These are phyloP conservation scores for Thereva unica DNA, from an alignment of 2,888 invertebrate species.

Conservation along the genomic window DNA sequence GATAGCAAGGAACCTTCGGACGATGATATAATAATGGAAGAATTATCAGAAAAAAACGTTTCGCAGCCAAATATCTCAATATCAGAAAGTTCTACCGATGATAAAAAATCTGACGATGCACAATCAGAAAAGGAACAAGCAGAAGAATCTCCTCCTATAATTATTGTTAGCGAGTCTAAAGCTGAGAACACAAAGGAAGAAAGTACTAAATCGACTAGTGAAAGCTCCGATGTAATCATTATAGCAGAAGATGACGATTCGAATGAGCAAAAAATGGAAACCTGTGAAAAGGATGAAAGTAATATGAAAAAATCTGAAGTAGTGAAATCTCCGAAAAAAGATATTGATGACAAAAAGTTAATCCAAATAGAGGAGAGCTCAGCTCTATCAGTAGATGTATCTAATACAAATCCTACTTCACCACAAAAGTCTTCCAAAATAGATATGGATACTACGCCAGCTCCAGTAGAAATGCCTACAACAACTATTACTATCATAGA, in stretches of 20 bases:
- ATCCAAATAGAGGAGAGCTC: neutral
- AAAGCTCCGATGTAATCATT: slow-evolving; percentile 46
- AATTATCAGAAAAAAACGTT: slow-evolving; percentile 18
- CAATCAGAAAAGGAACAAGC: too few species aligned
- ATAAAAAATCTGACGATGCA: too few species aligned
- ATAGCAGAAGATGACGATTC: slow-evolving; percentile 48
- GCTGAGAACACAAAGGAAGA: neutral
- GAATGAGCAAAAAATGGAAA: slow-evolving; percentile 35
- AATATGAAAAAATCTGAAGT: too few species aligned
- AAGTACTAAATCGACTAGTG: slow-evolving; percentile 38
- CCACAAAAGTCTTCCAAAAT: neutral
- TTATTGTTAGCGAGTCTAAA: neutral
- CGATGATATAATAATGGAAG: slow-evolving; percentile 22
- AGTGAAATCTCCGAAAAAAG: too few species aligned
- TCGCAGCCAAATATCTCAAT: neutral
- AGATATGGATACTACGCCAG: neutral
- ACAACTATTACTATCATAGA: slow-evolving; percentile 50
- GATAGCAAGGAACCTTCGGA: slow-evolving; percentile 33
- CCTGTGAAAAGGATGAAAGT: too few species aligned
- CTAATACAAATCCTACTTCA: neutral
- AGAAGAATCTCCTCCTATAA: too few species aligned
- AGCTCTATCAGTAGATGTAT: neutral
- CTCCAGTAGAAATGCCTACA: slow-evolving; percentile 9
- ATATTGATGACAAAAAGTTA: neutral
- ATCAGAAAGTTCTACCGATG: neutral